Evolutionary conservation across 2,888 invertebrate species (phyloP), one percentile per base, ranked within the genome.

Genomic region (Luffia ferchaultella): DNA sequence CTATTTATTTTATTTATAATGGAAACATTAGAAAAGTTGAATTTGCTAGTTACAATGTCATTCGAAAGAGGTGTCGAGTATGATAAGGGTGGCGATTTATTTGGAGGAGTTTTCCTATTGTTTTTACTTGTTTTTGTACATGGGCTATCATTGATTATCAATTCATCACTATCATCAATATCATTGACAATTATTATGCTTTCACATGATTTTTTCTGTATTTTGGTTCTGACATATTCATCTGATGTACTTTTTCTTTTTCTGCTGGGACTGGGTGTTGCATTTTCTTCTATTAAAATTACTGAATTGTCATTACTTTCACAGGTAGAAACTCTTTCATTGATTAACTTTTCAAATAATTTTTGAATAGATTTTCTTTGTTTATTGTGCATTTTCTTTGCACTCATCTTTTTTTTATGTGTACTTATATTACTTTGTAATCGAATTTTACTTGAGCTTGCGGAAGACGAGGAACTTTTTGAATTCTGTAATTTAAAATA

Each of bases 21-120:
- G 16, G 45, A n/a, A 7, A 52, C 20, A n/a, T 40, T 45, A 0
- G 56, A 52, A 0, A 53, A 1, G 16, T 52, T 50, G 15, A 62
- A 19, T 1, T 42, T 43, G 42, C 53, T 50, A 1, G 45, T 53
- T 1, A 55, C 18, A 18, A 16, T 55, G 1, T 53, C 54, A 40
- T 53, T 58, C 2, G 50, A 50, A 1, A 66, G 61, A 0, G 77
- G 77, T 2, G 76, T 77, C 0, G 78, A 76, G 51, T 68, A 70
- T 42, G 70, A 60, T 15, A 66, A 57, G 0, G 66, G 62, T 9
- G 60, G 1, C 16, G 49, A 18, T 45, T 45, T 42, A 19, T 30
- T 18, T 3, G 30, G 45, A 2, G 12, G 18, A 2, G 1, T 43
- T 12, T 30, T 3, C 3, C 3, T 0, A 67, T 63, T 16, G 68